Evolutionary conservation across 2,888 invertebrate genomes (phyloP).

Genomic region (Oxytorus armatus): DNA sequence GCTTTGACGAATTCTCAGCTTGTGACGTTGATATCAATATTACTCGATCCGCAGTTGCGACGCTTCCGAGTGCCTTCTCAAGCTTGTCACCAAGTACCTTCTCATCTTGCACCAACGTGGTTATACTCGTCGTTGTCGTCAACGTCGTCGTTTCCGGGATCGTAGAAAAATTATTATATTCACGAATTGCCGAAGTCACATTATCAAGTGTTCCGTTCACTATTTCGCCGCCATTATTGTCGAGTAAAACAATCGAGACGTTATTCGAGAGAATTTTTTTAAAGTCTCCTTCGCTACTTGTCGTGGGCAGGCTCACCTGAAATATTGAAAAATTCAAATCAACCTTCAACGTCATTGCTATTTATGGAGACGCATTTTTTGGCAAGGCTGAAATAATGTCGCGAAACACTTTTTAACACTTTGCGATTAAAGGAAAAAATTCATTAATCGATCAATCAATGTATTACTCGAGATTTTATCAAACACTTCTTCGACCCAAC

Average conservation of each 20-base stretch:
- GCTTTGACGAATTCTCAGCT: slow-evolving; percentile 9
- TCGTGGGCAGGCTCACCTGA: slow-evolving; percentile 34
- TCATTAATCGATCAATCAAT: not conserved
- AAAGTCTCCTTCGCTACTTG: slow-evolving; percentile 1
- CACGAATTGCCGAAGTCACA: not conserved
- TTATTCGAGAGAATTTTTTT: slow-evolving; percentile 34
- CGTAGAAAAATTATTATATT: slow-evolving; percentile 11
- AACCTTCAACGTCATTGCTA: not conserved
- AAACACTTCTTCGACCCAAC: too few relatives aligned
- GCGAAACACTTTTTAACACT: slow-evolving; percentile 23
- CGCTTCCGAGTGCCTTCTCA: slow-evolving; percentile 42
- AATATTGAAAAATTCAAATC: slow-evolving; percentile 10
- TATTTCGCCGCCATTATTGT: not conserved
- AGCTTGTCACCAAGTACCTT: slow-evolving; percentile 42
- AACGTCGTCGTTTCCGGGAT: not conserved
- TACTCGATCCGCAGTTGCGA: slow-evolving; percentile 50
- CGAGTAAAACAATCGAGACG: slow-evolving; percentile 27
- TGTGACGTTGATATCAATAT: slow-evolving; percentile 42
- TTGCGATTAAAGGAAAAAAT: not conserved
- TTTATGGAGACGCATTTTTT: not conserved
- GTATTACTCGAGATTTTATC: too few relatives aligned
- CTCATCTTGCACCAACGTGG: slow-evolving; percentile 17
- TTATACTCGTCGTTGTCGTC: not conserved
- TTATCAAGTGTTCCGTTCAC: not conserved
- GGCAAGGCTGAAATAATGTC: not conserved